A percentile compares a stretch with the other conserved stretches of the same genome.
These are phyloP conservation scores for Eueremaeus valkanovi DNA, from an alignment of 2,888 invertebrate species.

Conservation along the genomic window DNA sequence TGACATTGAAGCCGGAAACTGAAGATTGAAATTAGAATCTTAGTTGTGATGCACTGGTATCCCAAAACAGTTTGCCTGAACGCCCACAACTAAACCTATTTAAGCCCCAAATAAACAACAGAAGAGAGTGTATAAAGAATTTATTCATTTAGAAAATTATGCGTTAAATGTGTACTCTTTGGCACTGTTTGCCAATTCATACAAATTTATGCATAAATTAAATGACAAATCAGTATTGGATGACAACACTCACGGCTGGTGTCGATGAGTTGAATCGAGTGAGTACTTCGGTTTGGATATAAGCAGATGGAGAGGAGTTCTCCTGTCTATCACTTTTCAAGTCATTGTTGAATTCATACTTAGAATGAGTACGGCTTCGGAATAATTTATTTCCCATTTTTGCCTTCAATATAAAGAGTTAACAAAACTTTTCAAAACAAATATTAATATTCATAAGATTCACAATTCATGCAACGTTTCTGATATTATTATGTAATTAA, in stretches of 20 bases:
- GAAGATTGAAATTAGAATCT: neutral
- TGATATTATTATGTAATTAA: no score
- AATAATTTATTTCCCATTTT: conserved; percentile 23
- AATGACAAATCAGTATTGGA: neutral
- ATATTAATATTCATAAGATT: neutral
- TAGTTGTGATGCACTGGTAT: neutral
- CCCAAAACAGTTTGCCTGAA: neutral
- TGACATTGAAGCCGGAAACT: conserved; percentile 29
- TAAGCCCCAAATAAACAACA: conserved; percentile 1
- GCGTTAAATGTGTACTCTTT: neutral
- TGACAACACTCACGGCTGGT: neutral
- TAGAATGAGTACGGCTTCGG: neutral
- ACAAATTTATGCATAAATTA: neutral
- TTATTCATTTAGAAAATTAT: neutral
- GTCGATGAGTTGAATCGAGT: neutral
- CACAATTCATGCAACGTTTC: no score
- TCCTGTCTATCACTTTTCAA: neutral
- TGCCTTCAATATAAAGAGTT: neutral
- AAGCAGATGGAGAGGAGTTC: neutral
- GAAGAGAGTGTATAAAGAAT: conserved; percentile 5
- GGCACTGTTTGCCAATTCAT: neutral
- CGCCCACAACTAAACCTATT: neutral
- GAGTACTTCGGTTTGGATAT: neutral
- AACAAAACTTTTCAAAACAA: neutral
- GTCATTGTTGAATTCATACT: neutral